phyloP scores from a whole-genome alignment of 2,888 invertebrate genomes.

The Nephrotoma guestfalica region DNA sequence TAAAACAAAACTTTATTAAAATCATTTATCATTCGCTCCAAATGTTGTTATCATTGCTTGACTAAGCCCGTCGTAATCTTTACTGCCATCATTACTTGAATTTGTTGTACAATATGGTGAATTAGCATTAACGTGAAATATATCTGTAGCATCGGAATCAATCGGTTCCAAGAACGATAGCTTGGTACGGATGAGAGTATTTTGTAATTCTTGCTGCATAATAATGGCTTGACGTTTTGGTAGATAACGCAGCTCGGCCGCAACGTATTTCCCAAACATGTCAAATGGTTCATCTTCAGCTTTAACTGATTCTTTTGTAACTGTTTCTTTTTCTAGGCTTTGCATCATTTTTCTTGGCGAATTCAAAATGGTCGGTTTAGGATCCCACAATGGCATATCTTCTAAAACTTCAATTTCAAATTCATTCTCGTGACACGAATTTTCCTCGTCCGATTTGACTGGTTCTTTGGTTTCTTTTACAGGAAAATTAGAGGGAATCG shows the following conservation, averaged over 20 bases:
- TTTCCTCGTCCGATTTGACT: too few relatives aligned
- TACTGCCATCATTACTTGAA: not conserved
- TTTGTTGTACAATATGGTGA: not conserved
- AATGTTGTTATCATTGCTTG: not conserved
- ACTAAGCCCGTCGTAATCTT: not conserved
- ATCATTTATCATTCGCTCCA: not conserved
- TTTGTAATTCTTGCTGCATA: constrained; percentile 16
- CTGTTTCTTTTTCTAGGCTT: not conserved
- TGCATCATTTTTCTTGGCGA: not conserved
- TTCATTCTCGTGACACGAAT: too few relatives aligned
- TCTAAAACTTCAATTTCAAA: too few relatives aligned
- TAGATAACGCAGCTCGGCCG: constrained; percentile 13
- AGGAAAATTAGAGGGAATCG: too few relatives aligned
- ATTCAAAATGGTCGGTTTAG: not conserved
- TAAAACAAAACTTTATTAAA: not conserved
- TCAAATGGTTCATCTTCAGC: constrained; percentile 8
- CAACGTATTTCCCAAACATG: constrained; percentile 15
- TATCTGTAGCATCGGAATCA: not conserved
- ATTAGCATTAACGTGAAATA: not conserved
- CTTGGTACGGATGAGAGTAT: not conserved
- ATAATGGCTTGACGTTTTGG: constrained; percentile 14
- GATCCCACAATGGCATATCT: too few relatives aligned
- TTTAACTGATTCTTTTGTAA: not conserved
- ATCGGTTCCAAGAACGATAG: not conserved
- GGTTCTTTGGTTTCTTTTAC: too few relatives aligned